Evolutionary conservation across 2,113 vertebrate species (phyloP).

Genomic region (Paraplagusia blochii): DNA sequence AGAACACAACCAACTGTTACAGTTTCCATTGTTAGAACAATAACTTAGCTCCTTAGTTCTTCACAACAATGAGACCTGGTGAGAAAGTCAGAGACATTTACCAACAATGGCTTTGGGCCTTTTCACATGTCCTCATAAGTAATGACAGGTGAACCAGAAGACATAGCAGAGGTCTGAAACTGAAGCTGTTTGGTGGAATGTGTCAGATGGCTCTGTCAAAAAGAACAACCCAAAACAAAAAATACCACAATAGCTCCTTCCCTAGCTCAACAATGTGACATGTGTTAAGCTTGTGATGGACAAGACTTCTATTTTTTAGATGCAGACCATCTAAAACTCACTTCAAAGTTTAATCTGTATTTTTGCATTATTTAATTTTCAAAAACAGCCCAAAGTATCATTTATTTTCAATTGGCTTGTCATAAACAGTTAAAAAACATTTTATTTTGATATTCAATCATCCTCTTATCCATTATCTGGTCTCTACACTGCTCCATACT

Average conservation of each 20-base stretch:
- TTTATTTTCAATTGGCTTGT: too few relatives aligned
- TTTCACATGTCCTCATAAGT: neutral
- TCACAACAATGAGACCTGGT: neutral
- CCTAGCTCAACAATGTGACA: neutral
- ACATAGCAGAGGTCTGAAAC: neutral
- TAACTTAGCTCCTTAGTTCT: conserved; percentile 7
- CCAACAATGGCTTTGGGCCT: neutral
- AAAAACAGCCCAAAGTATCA: too few relatives aligned
- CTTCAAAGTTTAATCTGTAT: too few relatives aligned
- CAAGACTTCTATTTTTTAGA: neutral
- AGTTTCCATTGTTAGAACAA: conserved; percentile 1
- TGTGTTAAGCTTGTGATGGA: neutral
- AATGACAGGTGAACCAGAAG: neutral
- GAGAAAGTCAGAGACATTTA: neutral
- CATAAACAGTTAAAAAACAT: too few relatives aligned
- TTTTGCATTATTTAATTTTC: too few relatives aligned
- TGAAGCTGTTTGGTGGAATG: neutral
- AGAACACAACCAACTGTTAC: too few relatives aligned
- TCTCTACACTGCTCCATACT: too few relatives aligned
- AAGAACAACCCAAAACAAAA: neutral
- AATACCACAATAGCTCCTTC: neutral
- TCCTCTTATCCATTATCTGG: too few relatives aligned
- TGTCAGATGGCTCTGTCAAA: neutral
- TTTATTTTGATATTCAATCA: too few relatives aligned
- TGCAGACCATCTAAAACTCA: neutral